Evolutionary conservation across 2,113 vertebrate genomes (phyloP).

Genomic region (Conger conger): DNA sequence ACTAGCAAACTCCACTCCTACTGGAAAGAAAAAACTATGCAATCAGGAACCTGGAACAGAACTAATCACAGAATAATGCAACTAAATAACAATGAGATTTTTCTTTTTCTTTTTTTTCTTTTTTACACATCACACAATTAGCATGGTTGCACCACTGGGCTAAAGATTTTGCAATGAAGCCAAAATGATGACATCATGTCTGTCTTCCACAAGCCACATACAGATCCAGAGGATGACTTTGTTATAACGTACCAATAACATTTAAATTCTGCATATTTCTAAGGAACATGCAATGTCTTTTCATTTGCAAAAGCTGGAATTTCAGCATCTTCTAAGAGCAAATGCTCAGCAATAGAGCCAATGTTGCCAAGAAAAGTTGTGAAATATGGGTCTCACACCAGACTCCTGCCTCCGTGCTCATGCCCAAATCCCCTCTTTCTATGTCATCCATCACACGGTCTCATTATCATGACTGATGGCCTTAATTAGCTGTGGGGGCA

Average conservation of each 20-base stretch:
- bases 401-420: neutral
- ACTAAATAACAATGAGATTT: conserved; percentile 36
- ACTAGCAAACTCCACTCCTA: conserved; percentile 40
- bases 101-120: neutral
- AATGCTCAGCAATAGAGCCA: neutral
- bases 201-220: neutral
- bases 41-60: conserved; percentile 43
- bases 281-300: neutral
- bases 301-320: neutral
- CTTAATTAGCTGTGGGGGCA: conserved; percentile 51
- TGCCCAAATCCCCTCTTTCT: conserved; percentile 8
- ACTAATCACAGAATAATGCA: conserved; percentile 27
- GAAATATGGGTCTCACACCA: neutral
- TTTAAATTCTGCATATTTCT: neutral
- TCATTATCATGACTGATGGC: conserved; percentile 59
- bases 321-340: neutral
- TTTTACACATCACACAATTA: neutral
- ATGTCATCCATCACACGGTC: conserved; percentile 20
- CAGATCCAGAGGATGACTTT: neutral
- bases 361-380: neutral
- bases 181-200: neutral
- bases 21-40: conserved; percentile 35
- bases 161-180: neutral
- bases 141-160: neutral
- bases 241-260: neutral